Evolutionary conservation across 2,888 invertebrate species (phyloP).

Genomic region (Lottia scabra): DNA sequence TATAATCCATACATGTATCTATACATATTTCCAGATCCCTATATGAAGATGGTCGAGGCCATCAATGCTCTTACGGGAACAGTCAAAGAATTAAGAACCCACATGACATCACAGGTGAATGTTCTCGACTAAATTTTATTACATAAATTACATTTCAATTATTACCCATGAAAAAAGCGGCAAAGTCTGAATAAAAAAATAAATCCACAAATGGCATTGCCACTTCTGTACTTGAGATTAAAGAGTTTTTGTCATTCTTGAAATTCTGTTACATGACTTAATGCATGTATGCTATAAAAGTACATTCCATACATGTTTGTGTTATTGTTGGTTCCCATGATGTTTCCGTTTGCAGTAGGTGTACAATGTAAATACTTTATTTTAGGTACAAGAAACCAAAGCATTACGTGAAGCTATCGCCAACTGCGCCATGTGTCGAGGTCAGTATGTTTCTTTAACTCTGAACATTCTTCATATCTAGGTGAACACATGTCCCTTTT

Average conservation of each 20-base stretch:
- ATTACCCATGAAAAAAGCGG: too few relatives aligned
- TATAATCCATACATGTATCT: too few relatives aligned
- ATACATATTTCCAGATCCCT: background rate
- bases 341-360: background rate
- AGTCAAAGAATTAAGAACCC: conserved; percentile 43
- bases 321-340: conserved; percentile 2
- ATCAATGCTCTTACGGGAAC: conserved; percentile 44
- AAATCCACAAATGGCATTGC: too few relatives aligned
- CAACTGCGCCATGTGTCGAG: conserved; percentile 56
- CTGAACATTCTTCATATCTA: too few relatives aligned
- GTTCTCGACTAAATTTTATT: background rate
- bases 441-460: conserved; percentile 1
- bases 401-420: conserved; percentile 43
- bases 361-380: background rate
- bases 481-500: too few relatives aligned
- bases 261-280: too few relatives aligned
- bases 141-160: background rate
- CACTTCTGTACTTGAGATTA: too few relatives aligned
- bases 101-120: conserved; percentile 48
- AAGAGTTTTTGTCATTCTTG: too few relatives aligned
- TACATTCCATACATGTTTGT: background rate
- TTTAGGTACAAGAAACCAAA: conserved; percentile 48
- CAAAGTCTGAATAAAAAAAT: too few relatives aligned
- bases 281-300: too few relatives aligned
- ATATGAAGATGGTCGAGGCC: conserved; percentile 27